Conservation (phyloP, 2,113 vertebrate genomes). For the Scalopus aquaticus region DNA sequence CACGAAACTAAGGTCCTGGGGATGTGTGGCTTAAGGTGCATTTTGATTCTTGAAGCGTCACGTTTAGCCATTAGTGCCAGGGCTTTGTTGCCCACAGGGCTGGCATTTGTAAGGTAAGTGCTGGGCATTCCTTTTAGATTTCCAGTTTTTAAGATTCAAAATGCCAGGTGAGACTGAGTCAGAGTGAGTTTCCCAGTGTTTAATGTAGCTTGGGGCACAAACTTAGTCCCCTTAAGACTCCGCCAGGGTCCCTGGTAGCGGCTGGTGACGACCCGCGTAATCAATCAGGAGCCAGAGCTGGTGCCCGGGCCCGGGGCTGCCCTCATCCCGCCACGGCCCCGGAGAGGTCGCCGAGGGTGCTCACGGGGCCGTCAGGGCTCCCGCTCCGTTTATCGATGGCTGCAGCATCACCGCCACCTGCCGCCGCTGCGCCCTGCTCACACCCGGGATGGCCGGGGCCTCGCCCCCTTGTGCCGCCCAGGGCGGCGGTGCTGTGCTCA, state of each 20-base stretch:
- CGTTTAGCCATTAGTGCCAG: not conserved
- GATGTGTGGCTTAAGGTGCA: not conserved
- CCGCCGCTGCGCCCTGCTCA: not conserved
- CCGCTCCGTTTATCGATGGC: too few species aligned
- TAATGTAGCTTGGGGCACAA: not conserved
- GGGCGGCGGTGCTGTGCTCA: slow-evolving; percentile 57
- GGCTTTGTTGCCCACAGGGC: not conserved
- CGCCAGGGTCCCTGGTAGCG: too few species aligned
- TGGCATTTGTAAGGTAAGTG: not conserved
- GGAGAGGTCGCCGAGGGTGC: not conserved
- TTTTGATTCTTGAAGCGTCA: not conserved
- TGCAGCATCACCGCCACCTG: too few species aligned
- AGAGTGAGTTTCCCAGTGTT: not conserved
- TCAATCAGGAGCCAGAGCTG: too few species aligned
- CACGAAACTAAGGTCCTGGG: not conserved
- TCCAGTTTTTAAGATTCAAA: not conserved
- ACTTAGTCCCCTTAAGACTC: not conserved
- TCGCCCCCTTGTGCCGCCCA: slow-evolving; percentile 11
- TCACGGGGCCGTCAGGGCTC: too few species aligned
- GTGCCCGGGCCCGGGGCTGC: too few species aligned
- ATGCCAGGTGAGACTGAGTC: not conserved
- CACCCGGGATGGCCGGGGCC: not conserved
- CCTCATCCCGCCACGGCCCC: too few species aligned
- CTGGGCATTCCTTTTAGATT: not conserved
- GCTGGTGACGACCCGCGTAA: rapidly evolving